These are phyloP conservation scores for Platynereis dumerilii DNA, from an alignment of 2,888 invertebrate genomes.

Conservation along the genomic window DNA sequence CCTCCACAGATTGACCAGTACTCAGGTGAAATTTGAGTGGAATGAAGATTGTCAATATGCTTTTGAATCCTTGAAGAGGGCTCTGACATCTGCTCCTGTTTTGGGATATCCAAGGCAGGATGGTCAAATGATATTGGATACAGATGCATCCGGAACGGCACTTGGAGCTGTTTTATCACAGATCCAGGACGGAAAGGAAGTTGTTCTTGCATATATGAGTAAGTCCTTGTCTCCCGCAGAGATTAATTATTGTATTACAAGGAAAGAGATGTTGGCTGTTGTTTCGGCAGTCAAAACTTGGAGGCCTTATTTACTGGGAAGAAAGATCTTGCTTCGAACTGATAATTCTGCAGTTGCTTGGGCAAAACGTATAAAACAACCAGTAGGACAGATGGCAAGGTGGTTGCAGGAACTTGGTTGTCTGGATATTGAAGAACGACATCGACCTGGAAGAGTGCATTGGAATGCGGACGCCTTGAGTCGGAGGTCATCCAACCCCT, in stretches of 20 bases:
- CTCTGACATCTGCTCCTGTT: constrained; percentile 23
- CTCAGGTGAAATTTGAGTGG: constrained; percentile 30
- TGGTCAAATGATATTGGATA: constrained; percentile 30
- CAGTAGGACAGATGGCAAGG: constrained; percentile 26
- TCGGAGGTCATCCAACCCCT: neutral
- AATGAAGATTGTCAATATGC: constrained; percentile 27
- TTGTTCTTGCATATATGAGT: constrained; percentile 29
- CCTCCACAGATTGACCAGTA: constrained; percentile 27
- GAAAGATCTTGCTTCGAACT: constrained; percentile 35
- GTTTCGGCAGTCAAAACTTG: constrained; percentile 38
- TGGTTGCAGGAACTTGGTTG: constrained; percentile 16
- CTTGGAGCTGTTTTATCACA: constrained; percentile 33
- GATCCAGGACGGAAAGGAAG: constrained; percentile 28
- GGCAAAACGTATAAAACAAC: constrained; percentile 31
- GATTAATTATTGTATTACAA: constrained; percentile 31
- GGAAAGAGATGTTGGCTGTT: constrained; percentile 29
- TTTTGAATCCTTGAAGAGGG: constrained; percentile 29
- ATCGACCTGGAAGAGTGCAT: constrained; percentile 12
- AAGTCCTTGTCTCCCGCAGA: constrained; percentile 30
- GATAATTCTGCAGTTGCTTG: constrained; percentile 40
- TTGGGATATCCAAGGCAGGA: constrained; percentile 30
- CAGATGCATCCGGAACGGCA: constrained; percentile 28
- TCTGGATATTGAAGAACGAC: constrained; percentile 7
- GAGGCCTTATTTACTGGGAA: constrained; percentile 38
- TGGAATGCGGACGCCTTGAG: constrained; percentile 20